phyloP scores from a whole-genome alignment of 2,797 vertebrate species.

The Anolis apletophallus region DNA sequence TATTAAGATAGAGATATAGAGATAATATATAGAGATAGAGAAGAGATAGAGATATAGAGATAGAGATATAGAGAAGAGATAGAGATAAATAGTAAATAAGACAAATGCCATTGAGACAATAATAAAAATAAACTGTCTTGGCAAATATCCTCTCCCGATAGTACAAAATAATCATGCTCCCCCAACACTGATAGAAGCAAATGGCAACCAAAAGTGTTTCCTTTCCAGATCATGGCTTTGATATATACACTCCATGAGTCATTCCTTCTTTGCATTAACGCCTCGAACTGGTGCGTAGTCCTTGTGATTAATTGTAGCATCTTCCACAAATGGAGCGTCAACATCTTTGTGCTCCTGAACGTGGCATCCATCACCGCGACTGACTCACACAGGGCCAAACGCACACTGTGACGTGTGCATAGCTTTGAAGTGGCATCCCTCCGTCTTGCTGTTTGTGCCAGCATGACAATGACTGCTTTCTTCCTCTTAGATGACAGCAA shows the following conservation, averaged over 20 bases:
- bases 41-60: no score
- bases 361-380: fast-evolving
- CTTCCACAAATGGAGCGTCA: conserved; percentile 18
- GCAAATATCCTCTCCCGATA: no score
- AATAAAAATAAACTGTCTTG: no score
- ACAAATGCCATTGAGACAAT: no score
- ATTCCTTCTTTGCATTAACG: conserved; percentile 1
- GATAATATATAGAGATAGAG: no score
- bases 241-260: background rate
- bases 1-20: no score
- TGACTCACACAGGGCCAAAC: conserved; percentile 28
- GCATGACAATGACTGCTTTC: background rate
- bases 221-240: background rate
- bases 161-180: no score
- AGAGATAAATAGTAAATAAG: no score
- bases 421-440: background rate
- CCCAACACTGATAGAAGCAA: no score
- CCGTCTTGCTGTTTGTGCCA: background rate
- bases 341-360: background rate
- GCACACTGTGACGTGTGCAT: fast-evolving
- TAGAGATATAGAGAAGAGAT: no score
- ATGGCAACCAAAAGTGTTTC: background rate
- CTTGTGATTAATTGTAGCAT: background rate
- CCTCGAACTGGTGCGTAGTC: background rate
- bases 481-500: background rate